Evolutionary conservation across 2,888 invertebrate genomes (phyloP), one percentile per base, ranked within the genome.

Genomic region (Hyles lineata): DNA sequence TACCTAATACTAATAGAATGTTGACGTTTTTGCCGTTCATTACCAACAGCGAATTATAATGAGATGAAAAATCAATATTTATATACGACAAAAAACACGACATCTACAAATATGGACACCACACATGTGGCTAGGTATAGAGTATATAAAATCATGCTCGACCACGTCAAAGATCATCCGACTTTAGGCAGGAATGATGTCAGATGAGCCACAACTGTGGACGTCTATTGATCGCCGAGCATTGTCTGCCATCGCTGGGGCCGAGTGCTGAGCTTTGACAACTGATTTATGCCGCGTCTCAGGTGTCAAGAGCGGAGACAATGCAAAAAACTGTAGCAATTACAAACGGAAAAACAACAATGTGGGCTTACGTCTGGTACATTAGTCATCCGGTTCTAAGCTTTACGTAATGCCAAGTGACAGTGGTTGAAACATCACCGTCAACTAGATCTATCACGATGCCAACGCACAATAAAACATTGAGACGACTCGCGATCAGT

Each of bases 211-310:
- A 82, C 83, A 82, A 82, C 84, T 83, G 83, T 82, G 85, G 88
- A 90, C 88, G 80, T 87, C 87, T 87, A 90, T 89, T 89, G 90
- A 91, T 91, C 83, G 85, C 84, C 82, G 78, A 81, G 84, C 86
- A 88, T 89, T 89, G 89, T 90, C 85, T 83, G 83, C 81, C 83
- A 43, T 35, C 61, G 50, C 29, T 50, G 84, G 85, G 85, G 84
- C 87, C 89, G 84, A 87, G 85, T 89, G 89, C 87, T 85, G 85
- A 85, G 85, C 87, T 85, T 85, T 92, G 93, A 93, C 92, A 93
- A 87, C 90, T 92, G 93, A 93, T 93, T 93, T 91, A 94, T 93
- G 83, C 82, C 82, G 78, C 77, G 82, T 82, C 89, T 89, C 91
- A 91, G 92, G 92, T 92, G 92, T 92, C 91, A 92, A 90, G 86